Evolutionary conservation across 2,113 vertebrate genomes (phyloP).

Genomic region (Cyanoliseus patagonus): DNA sequence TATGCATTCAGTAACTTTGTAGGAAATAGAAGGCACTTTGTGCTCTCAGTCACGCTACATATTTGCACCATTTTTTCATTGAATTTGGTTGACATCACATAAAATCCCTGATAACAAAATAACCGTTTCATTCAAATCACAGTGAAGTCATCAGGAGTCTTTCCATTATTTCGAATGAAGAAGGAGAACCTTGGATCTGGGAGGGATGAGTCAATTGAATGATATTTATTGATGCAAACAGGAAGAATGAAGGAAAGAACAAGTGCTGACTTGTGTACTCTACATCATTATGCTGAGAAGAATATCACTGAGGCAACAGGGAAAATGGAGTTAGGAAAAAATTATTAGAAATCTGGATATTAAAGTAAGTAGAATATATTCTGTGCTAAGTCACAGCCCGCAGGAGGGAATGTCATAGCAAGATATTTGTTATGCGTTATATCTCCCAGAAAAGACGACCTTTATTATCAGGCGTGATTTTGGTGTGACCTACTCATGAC

Average conservation of each 20-base stretch:
- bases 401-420: not conserved
- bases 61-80: not conserved
- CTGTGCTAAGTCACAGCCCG: not conserved
- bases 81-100: not conserved
- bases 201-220: not conserved
- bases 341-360: not conserved
- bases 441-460: not conserved
- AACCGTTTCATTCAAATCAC: not conserved
- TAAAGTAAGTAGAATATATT: not conserved
- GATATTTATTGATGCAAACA: not conserved
- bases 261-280: not conserved
- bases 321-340: not conserved
- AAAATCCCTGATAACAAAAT: not conserved
- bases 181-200: not conserved
- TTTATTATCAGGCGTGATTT: not conserved
- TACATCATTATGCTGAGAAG: not conserved
- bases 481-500: not conserved
- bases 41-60: not conserved
- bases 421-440: not conserved
- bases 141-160: not conserved
- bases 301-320: not conserved
- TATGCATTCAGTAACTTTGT: not conserved
- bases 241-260: constrained; percentile 5
- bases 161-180: not conserved
- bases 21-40: not conserved